A percentile compares a stretch with the other conserved stretches of the same genome.
phyloP scores from a whole-genome alignment of 2,888 invertebrate genomes.

The Leucophenga maculata region DNA sequence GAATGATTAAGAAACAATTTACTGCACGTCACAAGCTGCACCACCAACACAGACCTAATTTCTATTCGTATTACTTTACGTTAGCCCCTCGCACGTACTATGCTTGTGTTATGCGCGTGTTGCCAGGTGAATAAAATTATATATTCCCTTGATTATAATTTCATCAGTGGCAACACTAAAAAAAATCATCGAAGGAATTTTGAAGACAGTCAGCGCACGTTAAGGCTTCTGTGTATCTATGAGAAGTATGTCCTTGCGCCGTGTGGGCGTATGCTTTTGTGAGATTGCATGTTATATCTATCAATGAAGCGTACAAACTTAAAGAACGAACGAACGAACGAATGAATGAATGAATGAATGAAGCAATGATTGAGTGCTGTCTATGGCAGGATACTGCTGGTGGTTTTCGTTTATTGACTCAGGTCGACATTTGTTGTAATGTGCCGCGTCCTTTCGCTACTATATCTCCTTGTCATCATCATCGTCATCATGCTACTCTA shows the following conservation, averaged over 20 bases:
- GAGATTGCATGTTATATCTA: background rate
- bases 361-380: constrained; percentile 55
- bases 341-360: constrained; percentile 24
- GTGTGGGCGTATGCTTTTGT: constrained; percentile 4
- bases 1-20: too few relatives aligned
- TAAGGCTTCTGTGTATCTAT: background rate
- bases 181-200: constrained; percentile 53
- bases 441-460: constrained; percentile 32
- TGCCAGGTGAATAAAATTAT: constrained; percentile 69
- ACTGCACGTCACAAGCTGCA: too few relatives aligned
- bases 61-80: too few relatives aligned
- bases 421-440: too few relatives aligned
- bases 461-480: background rate
- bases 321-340: constrained; percentile 16
- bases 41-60: too few relatives aligned
- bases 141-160: constrained; percentile 70
- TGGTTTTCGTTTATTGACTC: constrained; percentile 57
- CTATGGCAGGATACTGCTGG: constrained; percentile 47
- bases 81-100: background rate
- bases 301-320: background rate
- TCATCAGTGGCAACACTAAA: constrained; percentile 67
- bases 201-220: constrained; percentile 48
- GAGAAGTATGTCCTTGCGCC: background rate
- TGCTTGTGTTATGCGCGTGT: constrained; percentile 40
- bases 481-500: background rate